Base-by-base conservation (phyloP, 2,888 invertebrate species). In the Diplolepis rosae region DNA sequence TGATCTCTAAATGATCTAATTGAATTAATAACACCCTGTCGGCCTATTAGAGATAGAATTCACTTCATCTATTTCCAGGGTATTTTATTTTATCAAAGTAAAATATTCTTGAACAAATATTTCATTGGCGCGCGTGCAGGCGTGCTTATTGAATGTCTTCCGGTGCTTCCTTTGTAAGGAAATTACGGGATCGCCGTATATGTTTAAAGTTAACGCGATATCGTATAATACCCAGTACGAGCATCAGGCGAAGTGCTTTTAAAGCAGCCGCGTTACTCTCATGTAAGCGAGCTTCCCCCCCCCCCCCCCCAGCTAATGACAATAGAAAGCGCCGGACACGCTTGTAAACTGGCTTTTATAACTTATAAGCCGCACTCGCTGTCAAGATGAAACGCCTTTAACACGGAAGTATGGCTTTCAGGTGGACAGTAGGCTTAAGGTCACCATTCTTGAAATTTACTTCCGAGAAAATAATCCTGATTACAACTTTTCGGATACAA, bases 381-480 rank as follows among this genome's bases (percentile, higher is more conserved):
- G 35, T 30, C 30, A 32, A 69, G 50, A 28, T 48, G 18, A 32
- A 65, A 50, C 24, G 66, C 68, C 66, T 70, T 51, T 18, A 48
- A 68, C 56, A 65, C 72, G 73, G 73, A 76, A 76, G 72, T 76
- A 72, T 73, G 70, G 72, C 70, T 70, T 70, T 73, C 65, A 69
- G 65, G 66, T 65, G 70, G 35, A 48, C 61, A 27, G 51, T 56
- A 56, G 56, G 35, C 56, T 35, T 39, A 35, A 39, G 61, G 61
- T 61, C 61, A 39, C 39, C 39, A 18, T 18, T 27, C 35, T 61
- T 35, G 18, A 5, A 61, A 22, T 35, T 24, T 61, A n/a, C 61
- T 61, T 39, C 24, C 39, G 32, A 30, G 54, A 54, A 54, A 54
- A 54, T 13, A 51, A 27, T 30, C 9, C 15, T 32, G 30, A 54